A percentile compares a stretch with the other conserved stretches of the same genome.
These are phyloP conservation scores for Plagiodera versicolora DNA, from an alignment of 2,888 invertebrate species.

Conservation along the genomic window DNA sequence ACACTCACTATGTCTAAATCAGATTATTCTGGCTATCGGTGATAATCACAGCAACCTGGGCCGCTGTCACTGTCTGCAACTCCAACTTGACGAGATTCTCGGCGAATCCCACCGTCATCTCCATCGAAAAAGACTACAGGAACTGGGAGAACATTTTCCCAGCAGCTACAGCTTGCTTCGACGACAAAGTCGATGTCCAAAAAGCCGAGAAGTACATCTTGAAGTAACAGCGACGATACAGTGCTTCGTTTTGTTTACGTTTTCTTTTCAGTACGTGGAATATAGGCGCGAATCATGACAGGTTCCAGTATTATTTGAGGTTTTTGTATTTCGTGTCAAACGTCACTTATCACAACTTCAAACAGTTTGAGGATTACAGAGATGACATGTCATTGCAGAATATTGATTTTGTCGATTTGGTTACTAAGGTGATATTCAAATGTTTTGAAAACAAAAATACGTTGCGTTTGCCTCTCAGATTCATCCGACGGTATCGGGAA, in stretches of 20 bases:
- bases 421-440: constrained; percentile 58
- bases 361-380: constrained; percentile 50
- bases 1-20: not conserved
- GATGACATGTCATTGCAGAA: constrained; percentile 53
- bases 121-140: constrained; percentile 65
- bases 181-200: constrained; percentile 50
- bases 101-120: constrained; percentile 66
- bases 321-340: constrained; percentile 56
- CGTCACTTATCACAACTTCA: constrained; percentile 54
- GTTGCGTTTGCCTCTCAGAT: constrained; percentile 49
- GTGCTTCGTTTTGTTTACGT: no score
- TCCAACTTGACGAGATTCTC: constrained; percentile 62
- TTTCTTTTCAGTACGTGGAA: constrained; percentile 55
- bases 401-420: constrained; percentile 55
- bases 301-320: constrained; percentile 56
- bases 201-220: constrained; percentile 48
- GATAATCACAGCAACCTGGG: constrained; percentile 53
- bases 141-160: constrained; percentile 64
- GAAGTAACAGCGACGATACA: constrained; percentile 36
- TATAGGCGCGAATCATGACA: constrained; percentile 50
- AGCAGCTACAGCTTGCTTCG: constrained; percentile 60
- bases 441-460: no score
- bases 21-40: constrained; percentile 56
- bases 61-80: constrained; percentile 55
- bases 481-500: constrained; percentile 55